Percentiles rank a stretch among this genome's conserved stretches.
These are phyloP conservation scores for Lepidotrigona ventralis DNA, from an alignment of 1,140 invertebrate genomes.

Conservation along the genomic window DNA sequence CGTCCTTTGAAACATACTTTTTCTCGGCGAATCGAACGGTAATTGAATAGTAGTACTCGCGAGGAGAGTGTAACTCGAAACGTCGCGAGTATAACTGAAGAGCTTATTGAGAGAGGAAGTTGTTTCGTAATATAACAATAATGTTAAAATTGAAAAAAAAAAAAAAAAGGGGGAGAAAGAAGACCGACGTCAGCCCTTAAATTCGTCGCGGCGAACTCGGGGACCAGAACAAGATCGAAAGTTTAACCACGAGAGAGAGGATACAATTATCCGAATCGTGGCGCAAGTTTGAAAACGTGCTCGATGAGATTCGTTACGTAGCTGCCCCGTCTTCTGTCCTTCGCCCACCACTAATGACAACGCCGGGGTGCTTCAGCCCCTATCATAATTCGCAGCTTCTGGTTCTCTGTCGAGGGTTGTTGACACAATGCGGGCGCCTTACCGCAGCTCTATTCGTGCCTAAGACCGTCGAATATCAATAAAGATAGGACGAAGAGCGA, in stretches of 20 bases:
- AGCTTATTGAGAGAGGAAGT: too few species aligned
- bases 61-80: background rate
- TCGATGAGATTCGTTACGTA: constrained; percentile 51
- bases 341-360: constrained; percentile 69
- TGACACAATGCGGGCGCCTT: constrained; percentile 75
- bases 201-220: background rate
- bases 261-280: constrained; percentile 39
- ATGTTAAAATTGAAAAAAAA: too few species aligned
- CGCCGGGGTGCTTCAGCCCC: constrained; percentile 69
- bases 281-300: constrained; percentile 61
- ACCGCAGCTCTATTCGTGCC: constrained; percentile 73
- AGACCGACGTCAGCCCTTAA: background rate
- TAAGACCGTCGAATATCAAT: constrained; percentile 70
- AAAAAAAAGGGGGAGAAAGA: background rate
- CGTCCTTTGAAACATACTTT: constrained; percentile 32
- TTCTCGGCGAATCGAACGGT: constrained; percentile 38
- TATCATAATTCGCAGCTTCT: constrained; percentile 76
- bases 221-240: background rate
- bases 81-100: background rate
- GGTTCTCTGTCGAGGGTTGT: constrained; percentile 73
- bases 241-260: background rate
- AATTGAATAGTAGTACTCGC: constrained; percentile 22
- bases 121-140: too few species aligned
- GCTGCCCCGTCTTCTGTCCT: background rate
- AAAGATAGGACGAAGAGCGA: constrained; percentile 63